These are phyloP conservation scores for Tineola bisselliella DNA, from an alignment of 2,888 invertebrate genomes.

Conservation along the genomic window DNA sequence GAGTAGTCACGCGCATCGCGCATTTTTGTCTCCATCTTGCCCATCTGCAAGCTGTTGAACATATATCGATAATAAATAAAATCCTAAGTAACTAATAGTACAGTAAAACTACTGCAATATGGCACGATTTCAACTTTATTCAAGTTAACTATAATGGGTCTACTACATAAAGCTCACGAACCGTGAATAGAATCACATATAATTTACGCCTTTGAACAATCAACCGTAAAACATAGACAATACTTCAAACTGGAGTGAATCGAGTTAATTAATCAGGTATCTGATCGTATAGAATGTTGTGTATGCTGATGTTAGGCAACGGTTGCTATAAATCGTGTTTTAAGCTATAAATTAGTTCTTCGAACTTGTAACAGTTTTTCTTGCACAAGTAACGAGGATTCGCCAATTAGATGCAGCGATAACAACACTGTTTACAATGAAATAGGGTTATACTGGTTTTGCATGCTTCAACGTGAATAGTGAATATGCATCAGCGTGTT, in stretches of 20 bases:
- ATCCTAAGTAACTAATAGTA: neutral
- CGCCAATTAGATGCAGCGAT: slow-evolving; percentile 47
- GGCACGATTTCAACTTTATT: neutral
- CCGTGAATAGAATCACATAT: neutral
- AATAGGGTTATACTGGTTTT: slow-evolving; percentile 15
- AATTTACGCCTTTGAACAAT: slow-evolving; percentile 5
- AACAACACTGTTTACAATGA: slow-evolving; percentile 30
- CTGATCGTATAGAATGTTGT: neutral
- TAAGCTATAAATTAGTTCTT: slow-evolving; percentile 1
- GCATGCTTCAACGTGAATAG: neutral
- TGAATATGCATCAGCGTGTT: slow-evolving; percentile 14
- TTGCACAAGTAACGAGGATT: slow-evolving; percentile 30
- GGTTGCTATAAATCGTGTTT: neutral
- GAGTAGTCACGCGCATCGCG: no score
- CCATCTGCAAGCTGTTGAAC: no score
- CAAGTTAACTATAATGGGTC: neutral
- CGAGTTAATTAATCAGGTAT: neutral
- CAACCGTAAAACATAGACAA: neutral
- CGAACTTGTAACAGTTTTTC: slow-evolving; percentile 15
- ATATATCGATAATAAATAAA: neutral
- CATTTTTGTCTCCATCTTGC: no score
- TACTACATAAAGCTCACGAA: neutral
- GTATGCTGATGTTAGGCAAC: neutral
- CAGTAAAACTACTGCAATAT: neutral
- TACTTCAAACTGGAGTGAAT: neutral